These are phyloP conservation scores for Vanessa tameamea DNA, from an alignment of 1,140 invertebrate genomes.

Conservation along the genomic window DNA sequence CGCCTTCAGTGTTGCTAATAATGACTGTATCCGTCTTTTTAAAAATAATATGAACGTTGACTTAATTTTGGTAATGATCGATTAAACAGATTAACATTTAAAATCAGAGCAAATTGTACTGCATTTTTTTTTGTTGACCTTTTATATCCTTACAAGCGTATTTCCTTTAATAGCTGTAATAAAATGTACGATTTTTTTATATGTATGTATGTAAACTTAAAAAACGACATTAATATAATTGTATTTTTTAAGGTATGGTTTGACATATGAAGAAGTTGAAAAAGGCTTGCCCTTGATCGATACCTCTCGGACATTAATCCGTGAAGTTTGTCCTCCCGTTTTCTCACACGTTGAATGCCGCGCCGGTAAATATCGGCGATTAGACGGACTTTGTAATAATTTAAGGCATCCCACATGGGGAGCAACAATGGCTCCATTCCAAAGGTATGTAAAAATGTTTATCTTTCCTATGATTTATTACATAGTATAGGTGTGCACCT, in stretches of 20 bases:
- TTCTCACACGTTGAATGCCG: conserved; percentile 92
- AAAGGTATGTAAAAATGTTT: conserved; percentile 81
- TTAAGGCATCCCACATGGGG: conserved; percentile 95
- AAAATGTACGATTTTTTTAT: no score
- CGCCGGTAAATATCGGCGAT: conserved; percentile 93
- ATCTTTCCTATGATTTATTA: neutral
- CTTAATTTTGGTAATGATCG: neutral
- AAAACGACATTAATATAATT: neutral
- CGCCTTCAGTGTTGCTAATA: neutral
- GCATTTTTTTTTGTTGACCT: no score
- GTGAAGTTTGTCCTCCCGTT: conserved; percentile 93
- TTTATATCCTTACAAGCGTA: no score
- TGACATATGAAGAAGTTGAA: conserved; percentile 92
- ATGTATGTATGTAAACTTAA: no score
- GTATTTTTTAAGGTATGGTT: conserved; percentile 86
- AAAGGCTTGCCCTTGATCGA: conserved; percentile 93
- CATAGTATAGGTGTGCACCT: no score
- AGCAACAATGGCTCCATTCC: conserved; percentile 90
- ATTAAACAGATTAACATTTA: no score
- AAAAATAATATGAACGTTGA: neutral
- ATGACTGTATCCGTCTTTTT: neutral
- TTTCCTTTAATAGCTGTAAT: no score
- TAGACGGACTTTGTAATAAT: conserved; percentile 97
- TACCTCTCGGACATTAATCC: conserved; percentile 92
- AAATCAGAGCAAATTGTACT: no score